Conservation (phyloP, 2,888 invertebrate species). For the Chymomyza caudatula region DNA sequence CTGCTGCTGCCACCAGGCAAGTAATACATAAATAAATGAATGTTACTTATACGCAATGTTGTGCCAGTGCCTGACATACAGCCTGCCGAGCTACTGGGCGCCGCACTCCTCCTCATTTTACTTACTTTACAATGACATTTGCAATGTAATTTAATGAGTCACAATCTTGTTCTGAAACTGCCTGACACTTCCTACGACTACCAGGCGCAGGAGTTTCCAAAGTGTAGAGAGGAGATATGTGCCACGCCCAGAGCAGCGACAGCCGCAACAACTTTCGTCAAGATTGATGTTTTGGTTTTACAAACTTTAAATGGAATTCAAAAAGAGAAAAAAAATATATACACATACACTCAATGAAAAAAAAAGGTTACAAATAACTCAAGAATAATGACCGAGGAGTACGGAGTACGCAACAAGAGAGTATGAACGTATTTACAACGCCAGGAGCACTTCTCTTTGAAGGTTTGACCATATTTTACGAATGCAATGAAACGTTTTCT, state of each 20-base stretch:
- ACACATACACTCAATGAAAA: not conserved
- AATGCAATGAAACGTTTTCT: slow-evolving; percentile 15
- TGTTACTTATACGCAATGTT: slow-evolving; percentile 55
- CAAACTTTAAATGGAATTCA: slow-evolving; percentile 63
- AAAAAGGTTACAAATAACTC: slow-evolving; percentile 47
- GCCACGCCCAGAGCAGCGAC: slow-evolving; percentile 6
- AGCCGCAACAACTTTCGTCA: slow-evolving; percentile 41
- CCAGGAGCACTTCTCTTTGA: not conserved
- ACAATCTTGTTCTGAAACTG: slow-evolving; percentile 69
- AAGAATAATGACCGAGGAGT: slow-evolving; percentile 32
- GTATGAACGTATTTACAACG: not conserved
- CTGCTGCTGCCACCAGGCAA: slow-evolving; percentile 29
- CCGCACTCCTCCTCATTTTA: slow-evolving; percentile 45
- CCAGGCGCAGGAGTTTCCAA: not conserved
- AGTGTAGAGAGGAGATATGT: not conserved
- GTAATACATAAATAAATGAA: slow-evolving; percentile 73
- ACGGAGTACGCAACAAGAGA: not conserved
- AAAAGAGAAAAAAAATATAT: slow-evolving; percentile 12
- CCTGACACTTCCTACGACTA: slow-evolving; percentile 56
- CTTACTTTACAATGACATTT: slow-evolving; percentile 73
- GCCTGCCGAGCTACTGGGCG: slow-evolving; percentile 4
- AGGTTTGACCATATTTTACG: slow-evolving; percentile 17
- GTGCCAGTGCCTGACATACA: slow-evolving; percentile 22
- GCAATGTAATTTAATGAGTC: slow-evolving; percentile 73
- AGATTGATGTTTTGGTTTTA: slow-evolving; percentile 63